Base-by-base conservation (phyloP, 2,888 invertebrate species). In the Escarpia spicata region DNA sequence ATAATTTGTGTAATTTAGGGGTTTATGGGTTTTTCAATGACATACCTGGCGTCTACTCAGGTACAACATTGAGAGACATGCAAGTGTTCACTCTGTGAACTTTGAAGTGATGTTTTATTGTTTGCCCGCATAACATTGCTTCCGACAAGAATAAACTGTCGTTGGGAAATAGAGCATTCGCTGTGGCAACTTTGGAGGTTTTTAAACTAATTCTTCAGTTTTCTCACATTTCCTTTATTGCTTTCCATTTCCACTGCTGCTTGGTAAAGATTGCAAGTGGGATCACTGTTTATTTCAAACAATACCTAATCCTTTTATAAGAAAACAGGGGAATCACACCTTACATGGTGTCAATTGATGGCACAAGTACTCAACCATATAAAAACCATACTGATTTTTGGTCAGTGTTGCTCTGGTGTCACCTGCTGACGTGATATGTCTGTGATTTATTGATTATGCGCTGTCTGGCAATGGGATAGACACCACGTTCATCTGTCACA, bases 1-100 rank as follows among this genome's bases (percentile, higher is more conserved):
- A 75, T 75, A 75, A 75, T 75, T 75, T 75, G 75, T 75, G 75
- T 75, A 75, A 75, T 75, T 75, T 75, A 26, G 75, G 75, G 19
- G 75, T 75, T 75, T 75, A 75, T 75, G 75, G 75, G 75, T 75
- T 26, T 75, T 75, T 75, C 75, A 75, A 75, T 26, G 75, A 75
- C 75, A 75, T 75, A 75, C 75, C 75, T 75, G 75, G 75, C 75
- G 4, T 75, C 75, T 75, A 75, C 19, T 26, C 75, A 75, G 75
- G 75, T 75, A 26, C 19, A n/a, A 6, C n/a, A 26, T 26, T 75
- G n/a, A 26, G 75, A 75, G 75, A 26, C 75, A 26, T 6, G n/a
- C 75, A 26, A 6, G 26, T 26, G 6, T 75, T 75, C 6, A 75
- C 75, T 4, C 75, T 26, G 75, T 75, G 26, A 75, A 75, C 75